Percentiles rank a stretch among this genome's conserved stretches.
Conservation (phyloP, 2,888 invertebrate genomes). For the Calephelis perditalis region DNA sequence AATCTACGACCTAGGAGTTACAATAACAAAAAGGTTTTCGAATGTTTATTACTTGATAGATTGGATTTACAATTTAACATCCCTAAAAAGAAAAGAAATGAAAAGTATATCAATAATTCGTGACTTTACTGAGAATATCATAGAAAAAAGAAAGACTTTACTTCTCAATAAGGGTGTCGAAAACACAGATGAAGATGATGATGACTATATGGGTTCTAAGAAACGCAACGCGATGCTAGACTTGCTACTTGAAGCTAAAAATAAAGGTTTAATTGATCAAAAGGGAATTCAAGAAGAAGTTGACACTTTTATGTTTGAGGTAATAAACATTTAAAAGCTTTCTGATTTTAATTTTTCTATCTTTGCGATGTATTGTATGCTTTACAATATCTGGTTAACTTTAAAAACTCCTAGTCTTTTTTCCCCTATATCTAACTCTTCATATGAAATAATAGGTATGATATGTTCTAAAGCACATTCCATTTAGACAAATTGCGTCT, state of each 20-base stretch:
- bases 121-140: background rate
- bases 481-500: too few species aligned
- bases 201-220: constrained; percentile 36
- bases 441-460: too few species aligned
- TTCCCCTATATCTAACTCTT: too few species aligned
- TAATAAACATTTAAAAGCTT: constrained; percentile 30
- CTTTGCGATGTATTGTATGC: too few species aligned
- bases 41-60: background rate
- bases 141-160: background rate
- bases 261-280: constrained; percentile 62
- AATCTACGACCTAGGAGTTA: background rate
- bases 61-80: constrained; percentile 4
- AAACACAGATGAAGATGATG: constrained; percentile 14
- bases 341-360: too few species aligned
- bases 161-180: background rate
- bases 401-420: too few species aligned
- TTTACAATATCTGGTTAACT: too few species aligned
- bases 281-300: constrained; percentile 71
- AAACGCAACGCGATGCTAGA: constrained; percentile 76
- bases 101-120: background rate
- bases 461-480: too few species aligned
- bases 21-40: background rate
- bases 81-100: constrained; percentile 4
- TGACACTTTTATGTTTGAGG: constrained; percentile 69
- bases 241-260: constrained; percentile 65